phyloP scores from a whole-genome alignment of 2,113 vertebrate genomes.

The Otus sunia region DNA sequence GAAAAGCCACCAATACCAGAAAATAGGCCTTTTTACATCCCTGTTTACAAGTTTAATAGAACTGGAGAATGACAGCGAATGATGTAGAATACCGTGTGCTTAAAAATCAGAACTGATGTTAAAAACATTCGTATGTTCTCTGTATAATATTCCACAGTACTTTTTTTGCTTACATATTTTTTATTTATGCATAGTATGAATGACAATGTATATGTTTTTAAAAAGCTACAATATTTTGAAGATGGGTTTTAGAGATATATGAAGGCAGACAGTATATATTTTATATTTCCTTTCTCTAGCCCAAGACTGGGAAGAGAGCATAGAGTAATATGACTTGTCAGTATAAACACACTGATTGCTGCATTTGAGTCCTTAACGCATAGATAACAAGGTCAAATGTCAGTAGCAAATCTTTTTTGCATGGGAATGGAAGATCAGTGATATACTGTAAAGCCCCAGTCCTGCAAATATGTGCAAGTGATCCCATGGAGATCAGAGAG shows the following conservation, averaged over 20 bases:
- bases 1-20: constrained; percentile 14
- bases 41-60: background rate
- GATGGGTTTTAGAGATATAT: background rate
- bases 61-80: background rate
- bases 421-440: background rate
- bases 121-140: background rate
- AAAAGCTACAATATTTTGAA: background rate
- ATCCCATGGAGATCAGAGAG: background rate
- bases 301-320: background rate
- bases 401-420: background rate
- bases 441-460: background rate
- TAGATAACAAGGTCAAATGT: background rate
- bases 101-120: background rate
- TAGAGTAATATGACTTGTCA: background rate
- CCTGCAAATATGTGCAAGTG: background rate
- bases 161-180: background rate
- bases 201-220: background rate
- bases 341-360: background rate
- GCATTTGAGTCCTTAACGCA: background rate
- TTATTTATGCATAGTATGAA: background rate
- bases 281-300: background rate
- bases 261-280: background rate
- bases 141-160: background rate
- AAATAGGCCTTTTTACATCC: constrained; percentile 9
- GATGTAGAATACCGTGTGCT: background rate